Conservation (phyloP, 2,888 invertebrate genomes). For the Drosophila meridionalis region DNA sequence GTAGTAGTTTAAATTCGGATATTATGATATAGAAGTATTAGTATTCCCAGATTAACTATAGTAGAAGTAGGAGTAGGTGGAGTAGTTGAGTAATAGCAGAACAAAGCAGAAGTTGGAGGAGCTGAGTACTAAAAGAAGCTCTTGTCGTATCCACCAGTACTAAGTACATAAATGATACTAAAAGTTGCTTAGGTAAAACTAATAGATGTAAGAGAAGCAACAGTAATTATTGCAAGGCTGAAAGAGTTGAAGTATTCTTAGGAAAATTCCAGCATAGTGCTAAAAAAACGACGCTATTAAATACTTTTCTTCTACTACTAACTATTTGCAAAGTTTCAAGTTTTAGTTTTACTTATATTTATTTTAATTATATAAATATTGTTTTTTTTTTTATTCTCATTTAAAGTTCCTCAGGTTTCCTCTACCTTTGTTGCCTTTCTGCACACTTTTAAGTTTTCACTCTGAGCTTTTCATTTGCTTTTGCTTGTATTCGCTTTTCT, state of each 20-base stretch:
- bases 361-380: background rate
- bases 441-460: background rate
- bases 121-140: too few relatives aligned
- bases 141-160: too few relatives aligned
- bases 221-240: background rate
- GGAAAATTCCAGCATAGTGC: background rate
- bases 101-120: too few relatives aligned
- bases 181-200: background rate
- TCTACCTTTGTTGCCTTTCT: background rate
- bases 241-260: background rate
- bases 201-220: background rate
- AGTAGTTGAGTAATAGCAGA: too few relatives aligned
- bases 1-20: too few relatives aligned
- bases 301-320: background rate
- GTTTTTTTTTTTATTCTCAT: background rate
- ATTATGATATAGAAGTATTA: too few relatives aligned
- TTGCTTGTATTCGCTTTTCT: background rate
- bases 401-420: background rate
- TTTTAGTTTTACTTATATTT: background rate
- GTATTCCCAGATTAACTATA: too few relatives aligned
- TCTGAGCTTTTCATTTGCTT: background rate
- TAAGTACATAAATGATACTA: background rate
- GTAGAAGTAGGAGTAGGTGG: background rate
- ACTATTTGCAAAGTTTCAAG: background rate
- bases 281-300: background rate